A percentile compares a stretch with the other conserved stretches of the same genome.
These are phyloP conservation scores for Toxotes lorentzi DNA, from an alignment of 2,797 vertebrate species.

Conservation along the genomic window DNA sequence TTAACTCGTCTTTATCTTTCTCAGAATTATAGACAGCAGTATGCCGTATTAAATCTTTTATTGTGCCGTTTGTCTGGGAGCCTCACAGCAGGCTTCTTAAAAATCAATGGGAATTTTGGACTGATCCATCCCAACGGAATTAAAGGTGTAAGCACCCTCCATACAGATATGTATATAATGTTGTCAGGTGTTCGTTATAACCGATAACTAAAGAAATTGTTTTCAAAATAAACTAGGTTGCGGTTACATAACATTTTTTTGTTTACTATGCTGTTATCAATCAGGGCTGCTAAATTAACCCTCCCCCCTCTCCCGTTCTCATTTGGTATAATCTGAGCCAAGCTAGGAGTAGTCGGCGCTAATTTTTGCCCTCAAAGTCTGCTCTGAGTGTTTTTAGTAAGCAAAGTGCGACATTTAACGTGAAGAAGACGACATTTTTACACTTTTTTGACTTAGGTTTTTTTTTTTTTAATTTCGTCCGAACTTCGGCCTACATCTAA, in stretches of 20 bases:
- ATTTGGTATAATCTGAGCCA: slow-evolving; percentile 63
- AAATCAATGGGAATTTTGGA: slow-evolving; percentile 76
- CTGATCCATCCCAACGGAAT: slow-evolving; percentile 51
- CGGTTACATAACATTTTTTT: neutral
- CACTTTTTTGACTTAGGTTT: neutral
- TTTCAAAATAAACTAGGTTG: accelerated
- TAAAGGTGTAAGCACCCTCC: accelerated
- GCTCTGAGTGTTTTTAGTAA: slow-evolving; percentile 11
- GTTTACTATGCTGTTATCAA: neutral
- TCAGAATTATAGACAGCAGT: neutral
- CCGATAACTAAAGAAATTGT: accelerated
- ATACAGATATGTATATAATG: neutral
- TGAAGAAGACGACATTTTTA: neutral
- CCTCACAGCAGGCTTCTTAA: slow-evolving; percentile 62
- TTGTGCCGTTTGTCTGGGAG: slow-evolving; percentile 49
- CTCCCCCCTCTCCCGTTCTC: neutral
- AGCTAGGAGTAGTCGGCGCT: slow-evolving; percentile 59
- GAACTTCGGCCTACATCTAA: neutral
- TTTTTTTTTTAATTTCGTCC: neutral
- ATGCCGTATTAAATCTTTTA: slow-evolving; percentile 32
- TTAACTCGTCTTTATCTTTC: neutral
- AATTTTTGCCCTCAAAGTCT: slow-evolving; percentile 44
- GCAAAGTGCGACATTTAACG: neutral
- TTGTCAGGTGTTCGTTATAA: accelerated
- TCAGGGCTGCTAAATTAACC: neutral